phyloP scores from a whole-genome alignment of 2,113 vertebrate genomes.

The Callithrix jacchus region DNA sequence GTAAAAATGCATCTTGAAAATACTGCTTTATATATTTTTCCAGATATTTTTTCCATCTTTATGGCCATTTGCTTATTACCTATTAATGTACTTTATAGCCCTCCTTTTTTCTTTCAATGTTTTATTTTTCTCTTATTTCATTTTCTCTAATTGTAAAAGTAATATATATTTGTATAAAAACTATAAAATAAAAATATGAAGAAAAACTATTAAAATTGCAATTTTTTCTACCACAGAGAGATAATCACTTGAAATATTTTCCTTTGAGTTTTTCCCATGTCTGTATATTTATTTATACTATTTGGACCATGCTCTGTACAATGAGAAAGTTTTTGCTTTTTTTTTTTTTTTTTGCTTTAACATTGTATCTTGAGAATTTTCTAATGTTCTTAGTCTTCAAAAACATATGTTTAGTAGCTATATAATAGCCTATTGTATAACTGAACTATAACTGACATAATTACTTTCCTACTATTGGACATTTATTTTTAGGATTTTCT shows the following conservation, averaged over 20 bases:
- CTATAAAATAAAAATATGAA: neutral
- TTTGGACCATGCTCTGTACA: neutral
- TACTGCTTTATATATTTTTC: neutral
- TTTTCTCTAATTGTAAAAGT: constrained; percentile 34
- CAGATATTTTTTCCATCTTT: neutral
- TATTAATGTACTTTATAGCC: neutral
- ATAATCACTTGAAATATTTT: neutral
- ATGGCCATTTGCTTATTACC: neutral
- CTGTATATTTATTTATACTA: neutral
- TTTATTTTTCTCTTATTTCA: neutral
- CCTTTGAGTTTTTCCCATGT: neutral
- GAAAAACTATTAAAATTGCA: neutral
- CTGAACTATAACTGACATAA: neutral
- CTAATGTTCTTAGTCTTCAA: neutral
- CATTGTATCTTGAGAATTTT: neutral
- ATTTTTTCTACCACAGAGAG: neutral
- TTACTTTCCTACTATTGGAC: neutral
- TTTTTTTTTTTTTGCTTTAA: neutral
- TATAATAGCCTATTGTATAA: neutral
- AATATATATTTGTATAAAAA: neutral
- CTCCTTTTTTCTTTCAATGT: neutral
- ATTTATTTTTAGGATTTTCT: neutral
- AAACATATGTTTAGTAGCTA: neutral
- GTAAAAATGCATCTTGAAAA: neutral
- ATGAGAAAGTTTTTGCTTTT: neutral